These are phyloP conservation scores for Columba guinea DNA, from an alignment of 2,797 vertebrate genomes.

Conservation along the genomic window DNA sequence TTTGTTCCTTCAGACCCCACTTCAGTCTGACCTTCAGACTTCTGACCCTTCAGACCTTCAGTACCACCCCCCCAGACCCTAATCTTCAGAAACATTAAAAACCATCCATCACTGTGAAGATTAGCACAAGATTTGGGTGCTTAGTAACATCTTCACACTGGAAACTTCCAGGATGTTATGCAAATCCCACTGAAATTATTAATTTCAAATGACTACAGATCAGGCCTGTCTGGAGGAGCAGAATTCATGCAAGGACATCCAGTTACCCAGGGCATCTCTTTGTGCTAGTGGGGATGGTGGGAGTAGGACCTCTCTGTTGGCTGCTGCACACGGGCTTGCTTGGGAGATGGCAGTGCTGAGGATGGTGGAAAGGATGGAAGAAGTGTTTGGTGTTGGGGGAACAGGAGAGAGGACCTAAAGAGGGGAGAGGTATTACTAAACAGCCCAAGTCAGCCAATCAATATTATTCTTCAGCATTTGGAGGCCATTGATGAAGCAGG, in stretches of 20 bases:
- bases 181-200: not conserved
- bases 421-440: not conserved
- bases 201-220: not conserved
- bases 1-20: not conserved
- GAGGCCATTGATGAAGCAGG: not conserved
- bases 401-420: not conserved
- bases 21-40: not conserved
- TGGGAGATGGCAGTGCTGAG: not conserved
- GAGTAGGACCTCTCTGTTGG: not conserved
- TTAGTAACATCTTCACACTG: not conserved
- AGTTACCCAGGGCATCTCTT: not conserved
- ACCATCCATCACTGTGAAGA: not conserved
- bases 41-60: not conserved
- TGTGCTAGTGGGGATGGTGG: accelerated
- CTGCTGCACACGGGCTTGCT: not conserved
- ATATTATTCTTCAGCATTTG: not conserved
- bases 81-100: not conserved
- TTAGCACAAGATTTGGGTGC: not conserved
- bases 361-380: not conserved
- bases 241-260: not conserved
- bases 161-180: not conserved
- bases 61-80: accelerated
- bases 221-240: not conserved
- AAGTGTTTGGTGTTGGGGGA: accelerated
- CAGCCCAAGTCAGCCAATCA: accelerated